Evolutionary conservation across 2,113 vertebrate genomes (phyloP).

Genomic region (Proterorhinus semilunaris): DNA sequence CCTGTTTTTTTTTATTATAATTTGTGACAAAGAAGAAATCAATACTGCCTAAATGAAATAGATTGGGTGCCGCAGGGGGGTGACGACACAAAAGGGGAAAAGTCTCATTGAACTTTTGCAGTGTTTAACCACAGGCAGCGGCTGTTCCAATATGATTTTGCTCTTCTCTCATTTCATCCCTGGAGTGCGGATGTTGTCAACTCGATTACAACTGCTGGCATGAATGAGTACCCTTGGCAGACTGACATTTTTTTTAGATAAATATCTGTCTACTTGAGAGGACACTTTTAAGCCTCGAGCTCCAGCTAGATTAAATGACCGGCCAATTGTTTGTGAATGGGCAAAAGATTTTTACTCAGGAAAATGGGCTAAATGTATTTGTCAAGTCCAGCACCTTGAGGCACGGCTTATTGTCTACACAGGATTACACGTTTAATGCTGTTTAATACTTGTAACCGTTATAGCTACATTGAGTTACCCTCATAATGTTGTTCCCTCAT

Average conservation of each 20-base stretch:
- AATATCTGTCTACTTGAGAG: conserved; percentile 73
- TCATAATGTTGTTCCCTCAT: no score
- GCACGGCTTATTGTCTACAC: background rate
- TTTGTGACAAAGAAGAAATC: conserved; percentile 63
- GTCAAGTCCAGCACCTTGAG: conserved; percentile 1
- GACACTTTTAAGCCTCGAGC: conserved; percentile 61
- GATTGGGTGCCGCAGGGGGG: conserved; percentile 21
- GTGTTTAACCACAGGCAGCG: conserved; percentile 49
- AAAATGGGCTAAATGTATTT: conserved; percentile 33
- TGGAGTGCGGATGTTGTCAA: conserved; percentile 75
- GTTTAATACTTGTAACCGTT: no score
- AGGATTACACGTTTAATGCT: background rate
- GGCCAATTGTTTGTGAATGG: conserved; percentile 53
- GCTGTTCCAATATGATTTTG: conserved; percentile 60
- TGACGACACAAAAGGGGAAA: conserved; percentile 25
- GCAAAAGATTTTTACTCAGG: conserved; percentile 53
- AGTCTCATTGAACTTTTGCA: conserved; percentile 57
- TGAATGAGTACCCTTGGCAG: conserved; percentile 67
- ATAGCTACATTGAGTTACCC: no score
- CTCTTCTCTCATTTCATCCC: conserved; percentile 67
- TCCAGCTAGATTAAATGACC: conserved; percentile 63
- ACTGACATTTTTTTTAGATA: conserved; percentile 66
- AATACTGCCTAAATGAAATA: conserved; percentile 63
- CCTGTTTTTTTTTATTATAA: conserved; percentile 59
- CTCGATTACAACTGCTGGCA: conserved; percentile 69